Evolutionary conservation across 2,888 invertebrate genomes (phyloP).

Genomic region (Craniophora ligustri): DNA sequence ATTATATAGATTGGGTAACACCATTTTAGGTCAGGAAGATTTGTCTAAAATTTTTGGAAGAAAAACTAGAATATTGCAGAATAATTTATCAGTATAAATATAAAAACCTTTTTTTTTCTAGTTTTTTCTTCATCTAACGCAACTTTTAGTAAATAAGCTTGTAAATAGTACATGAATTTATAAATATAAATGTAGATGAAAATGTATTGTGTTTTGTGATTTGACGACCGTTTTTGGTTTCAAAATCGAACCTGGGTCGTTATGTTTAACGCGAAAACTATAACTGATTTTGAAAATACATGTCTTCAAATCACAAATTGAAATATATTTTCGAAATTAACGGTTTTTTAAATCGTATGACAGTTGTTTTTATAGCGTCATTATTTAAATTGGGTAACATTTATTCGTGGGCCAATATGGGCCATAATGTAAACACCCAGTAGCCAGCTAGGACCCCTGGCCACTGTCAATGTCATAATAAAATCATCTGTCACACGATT

Average conservation of each 20-base stretch:
- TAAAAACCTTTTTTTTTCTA: neutral
- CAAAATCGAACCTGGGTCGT: neutral
- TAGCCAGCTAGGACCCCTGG: neutral
- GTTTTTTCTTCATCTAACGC: conserved; percentile 1
- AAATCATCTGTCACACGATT: conserved; percentile 23
- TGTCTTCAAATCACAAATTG: conserved; percentile 8
- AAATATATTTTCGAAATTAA: conserved; percentile 10
- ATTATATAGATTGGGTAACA: too few species aligned
- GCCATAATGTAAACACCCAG: neutral
- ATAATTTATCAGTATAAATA: too few species aligned
- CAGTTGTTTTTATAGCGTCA: neutral
- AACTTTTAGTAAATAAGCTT: neutral
- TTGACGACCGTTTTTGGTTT: neutral
- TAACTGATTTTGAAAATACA: too few species aligned
- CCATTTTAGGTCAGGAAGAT: too few species aligned
- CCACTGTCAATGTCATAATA: neutral
- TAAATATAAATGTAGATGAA: conserved; percentile 2
- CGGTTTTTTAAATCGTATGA: conserved; percentile 8
- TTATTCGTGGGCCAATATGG: too few species aligned
- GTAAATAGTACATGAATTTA: conserved; percentile 9
- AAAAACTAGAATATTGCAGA: neutral
- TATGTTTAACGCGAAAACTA: too few species aligned
- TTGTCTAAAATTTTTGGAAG: too few species aligned
- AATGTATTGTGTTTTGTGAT: conserved; percentile 8
- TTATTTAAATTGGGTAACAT: too few species aligned